Evolutionary conservation across 2,797 vertebrate genomes (phyloP), one percentile per base, ranked within the genome.

Genomic region (Benthosema pterotum): DNA sequence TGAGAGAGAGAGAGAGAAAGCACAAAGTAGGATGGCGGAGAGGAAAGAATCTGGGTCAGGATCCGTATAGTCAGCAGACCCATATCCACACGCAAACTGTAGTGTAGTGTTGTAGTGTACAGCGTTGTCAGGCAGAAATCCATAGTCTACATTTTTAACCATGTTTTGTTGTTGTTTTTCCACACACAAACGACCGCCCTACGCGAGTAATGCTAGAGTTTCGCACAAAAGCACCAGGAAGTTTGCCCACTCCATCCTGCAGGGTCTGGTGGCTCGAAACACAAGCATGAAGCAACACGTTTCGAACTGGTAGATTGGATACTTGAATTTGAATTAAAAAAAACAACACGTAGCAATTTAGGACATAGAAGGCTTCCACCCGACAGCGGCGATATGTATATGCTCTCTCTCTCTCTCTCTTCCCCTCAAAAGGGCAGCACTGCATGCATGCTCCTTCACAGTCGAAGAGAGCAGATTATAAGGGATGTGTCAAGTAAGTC

Each of bases 191-290:
- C 11, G 1, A 38, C 8, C 8, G 28, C 28, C 28, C 28, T 32
- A 7, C 28, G 28, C 5, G 22, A 25, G n/a, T 25, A 3, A 25
- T 3, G 5, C 22, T 25, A 25, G 22, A 25, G 22, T 25, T 3
- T 25, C 22, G 5, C 22, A 25, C 22, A 25, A 5, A 25, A 25
- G 22, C 22, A 25, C 99, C 22, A 93, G 97, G 50, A 99, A 98
- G 88, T 99, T 99, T 57, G 96, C 97, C 45, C 96, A 98, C 77
- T 98, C 97, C 14, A 98, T 99, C 75, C 81, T 99, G 87, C 97
- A 97, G 78, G 98, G 96, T 58, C 83, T 99, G 87, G 97, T 22
- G 87, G 97, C 4, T 22, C 22, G 22, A 22, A 22, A 22, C 22
- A n/a, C n/a, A n/a, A n/a, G n/a, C n/a, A n/a, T n/a, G n/a, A n/a